These are phyloP conservation scores for Lycia hirtaria DNA, from an alignment of 2,888 invertebrate species.

Conservation along the genomic window DNA sequence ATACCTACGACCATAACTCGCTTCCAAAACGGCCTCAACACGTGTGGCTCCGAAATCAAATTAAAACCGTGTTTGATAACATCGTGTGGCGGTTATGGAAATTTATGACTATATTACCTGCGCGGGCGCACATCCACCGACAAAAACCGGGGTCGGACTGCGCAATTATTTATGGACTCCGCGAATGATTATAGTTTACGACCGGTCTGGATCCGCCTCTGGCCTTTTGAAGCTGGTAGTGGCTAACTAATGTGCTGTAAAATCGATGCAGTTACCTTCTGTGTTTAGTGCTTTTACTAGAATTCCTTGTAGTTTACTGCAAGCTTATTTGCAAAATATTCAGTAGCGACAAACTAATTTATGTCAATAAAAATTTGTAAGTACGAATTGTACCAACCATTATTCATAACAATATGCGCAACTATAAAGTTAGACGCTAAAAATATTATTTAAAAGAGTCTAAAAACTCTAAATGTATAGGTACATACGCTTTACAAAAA, in stretches of 20 bases:
- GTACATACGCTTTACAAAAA: too few relatives aligned
- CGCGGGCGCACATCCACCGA: constrained; percentile 75
- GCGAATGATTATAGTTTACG: constrained; percentile 84
- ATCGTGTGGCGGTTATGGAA: constrained; percentile 85
- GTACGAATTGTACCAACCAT: too few relatives aligned
- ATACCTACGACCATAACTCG: constrained; percentile 79
- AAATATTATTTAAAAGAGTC: too few relatives aligned
- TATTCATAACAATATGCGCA: too few relatives aligned
- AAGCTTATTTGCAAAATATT: too few relatives aligned
- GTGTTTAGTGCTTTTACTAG: constrained; percentile 26
- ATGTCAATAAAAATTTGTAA: too few relatives aligned
- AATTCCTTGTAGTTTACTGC: not conserved
- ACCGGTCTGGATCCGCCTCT: constrained; percentile 74
- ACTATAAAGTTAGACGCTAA: too few relatives aligned
- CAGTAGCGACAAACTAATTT: too few relatives aligned
- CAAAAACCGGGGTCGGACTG: constrained; percentile 76
- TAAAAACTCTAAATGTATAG: too few relatives aligned
- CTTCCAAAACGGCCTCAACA: constrained; percentile 73
- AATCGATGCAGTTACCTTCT: constrained; percentile 45
- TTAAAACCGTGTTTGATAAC: constrained; percentile 86
- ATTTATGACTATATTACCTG: constrained; percentile 86
- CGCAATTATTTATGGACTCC: constrained; percentile 82
- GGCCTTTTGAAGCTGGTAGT: constrained; percentile 44
- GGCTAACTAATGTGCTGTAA: constrained; percentile 51
- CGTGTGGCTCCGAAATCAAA: constrained; percentile 84